Base-by-base conservation (phyloP, 2,113 vertebrate species). In the Telmatochromis sp. region DNA sequence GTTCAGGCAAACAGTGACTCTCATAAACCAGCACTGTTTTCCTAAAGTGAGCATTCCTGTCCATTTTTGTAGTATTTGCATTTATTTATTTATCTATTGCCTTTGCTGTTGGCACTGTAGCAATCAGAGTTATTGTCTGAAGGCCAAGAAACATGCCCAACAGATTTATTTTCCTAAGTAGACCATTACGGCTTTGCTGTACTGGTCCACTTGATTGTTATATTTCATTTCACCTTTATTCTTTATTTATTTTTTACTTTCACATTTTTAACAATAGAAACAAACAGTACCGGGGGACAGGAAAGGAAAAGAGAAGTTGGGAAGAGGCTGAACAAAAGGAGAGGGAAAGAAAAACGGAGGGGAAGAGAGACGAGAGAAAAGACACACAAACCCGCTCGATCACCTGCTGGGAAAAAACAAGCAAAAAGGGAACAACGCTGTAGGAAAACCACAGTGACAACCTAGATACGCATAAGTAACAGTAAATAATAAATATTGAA, bases 331-430 rank as follows among this genome's bases (percentile, higher is more conserved):
- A 63, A 63, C 15, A 33, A 63, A 63, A 63, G 58, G 57, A 60
- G 57, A 19, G 57, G 58, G 57, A 10, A 60, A 60, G 28, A 33
- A 60, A 33, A 60, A 60, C 2, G 0, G 28, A 9, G 13, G 23
- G 55, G 0, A 17, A 58, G 26, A 58, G 57, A 58, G 26, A 31
- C 2, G 26, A 31, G 58, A 63, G 28, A 63, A 63, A 63, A 60
- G 1, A 7, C 28, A 7, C 15, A 60, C 1, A 63, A 19, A 60
- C 28, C 5, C 0, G 15, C 28, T 33, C 5, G 9, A 33, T 63
- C 58, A 33, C 9, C 55, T 31, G 55, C 55, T 58, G 55, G 26
- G 5, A 1, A 33, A 19, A 33, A 63, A 63, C 58, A 19, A 63
- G 28, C 4, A 33, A 63, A 33, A 33, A 11, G 58, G 15, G 58